These are phyloP conservation scores for Felis chaus DNA, from an alignment of 2,113 vertebrate species.

Conservation along the genomic window DNA sequence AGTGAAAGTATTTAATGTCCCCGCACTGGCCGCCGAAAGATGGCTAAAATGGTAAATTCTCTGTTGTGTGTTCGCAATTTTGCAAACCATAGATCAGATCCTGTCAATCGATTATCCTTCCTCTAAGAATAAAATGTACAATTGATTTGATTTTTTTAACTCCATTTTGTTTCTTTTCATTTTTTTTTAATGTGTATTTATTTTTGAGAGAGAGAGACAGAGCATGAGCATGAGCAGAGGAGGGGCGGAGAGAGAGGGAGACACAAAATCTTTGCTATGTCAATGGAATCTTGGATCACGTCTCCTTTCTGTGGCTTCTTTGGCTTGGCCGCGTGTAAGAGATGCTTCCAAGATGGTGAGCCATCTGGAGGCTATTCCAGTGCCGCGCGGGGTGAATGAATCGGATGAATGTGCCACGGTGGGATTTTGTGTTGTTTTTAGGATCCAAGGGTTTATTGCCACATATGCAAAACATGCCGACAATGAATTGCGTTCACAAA, in stretches of 20 bases:
- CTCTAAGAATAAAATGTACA: background rate
- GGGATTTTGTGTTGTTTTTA: background rate
- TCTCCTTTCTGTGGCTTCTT: background rate
- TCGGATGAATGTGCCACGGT: fast-evolving
- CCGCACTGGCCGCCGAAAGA: no score
- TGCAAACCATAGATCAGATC: background rate
- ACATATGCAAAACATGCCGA: slow-evolving; percentile 88
- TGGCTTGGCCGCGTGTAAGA: background rate
- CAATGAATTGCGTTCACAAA: slow-evolving; percentile 86
- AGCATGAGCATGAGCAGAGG: no score
- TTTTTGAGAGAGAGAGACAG: no score
- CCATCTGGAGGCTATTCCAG: fast-evolving
- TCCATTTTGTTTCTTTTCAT: no score
- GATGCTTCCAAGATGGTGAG: background rate
- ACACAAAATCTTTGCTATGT: no score
- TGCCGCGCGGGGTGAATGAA: fast-evolving
- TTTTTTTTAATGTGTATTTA: no score
- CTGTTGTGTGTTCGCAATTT: background rate
- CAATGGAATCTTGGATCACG: background rate
- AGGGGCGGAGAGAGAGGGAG: no score
- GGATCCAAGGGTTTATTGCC: slow-evolving; percentile 89
- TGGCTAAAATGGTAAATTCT: background rate
- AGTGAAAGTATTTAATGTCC: no score
- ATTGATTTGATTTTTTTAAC: no score
- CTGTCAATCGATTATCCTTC: background rate